phyloP scores from a whole-genome alignment of 2,113 vertebrate genomes.

The Aegypius monachus region DNA sequence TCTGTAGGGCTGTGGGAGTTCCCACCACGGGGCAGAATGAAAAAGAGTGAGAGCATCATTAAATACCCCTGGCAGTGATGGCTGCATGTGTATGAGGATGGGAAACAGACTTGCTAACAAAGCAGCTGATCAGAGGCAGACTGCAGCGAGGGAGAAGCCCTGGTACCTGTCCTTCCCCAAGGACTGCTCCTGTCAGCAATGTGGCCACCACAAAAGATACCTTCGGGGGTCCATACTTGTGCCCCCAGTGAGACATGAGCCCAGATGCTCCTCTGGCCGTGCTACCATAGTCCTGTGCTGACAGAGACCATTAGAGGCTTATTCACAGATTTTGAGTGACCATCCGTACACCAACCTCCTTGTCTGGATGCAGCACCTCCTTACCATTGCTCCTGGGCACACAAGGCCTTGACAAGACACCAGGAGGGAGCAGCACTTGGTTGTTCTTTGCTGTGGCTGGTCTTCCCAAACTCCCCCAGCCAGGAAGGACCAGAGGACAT shows the following conservation, averaged over 20 bases:
- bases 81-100: not conserved
- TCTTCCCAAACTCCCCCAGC: not conserved
- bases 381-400: not conserved
- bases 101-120: not conserved
- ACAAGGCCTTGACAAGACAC: not conserved
- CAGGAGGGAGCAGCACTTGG: not conserved
- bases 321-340: not conserved
- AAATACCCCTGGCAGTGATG: not conserved
- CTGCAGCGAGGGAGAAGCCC: not conserved
- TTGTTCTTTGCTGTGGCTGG: not conserved
- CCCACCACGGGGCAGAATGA: not conserved
- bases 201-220: not conserved
- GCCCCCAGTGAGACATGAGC: not conserved
- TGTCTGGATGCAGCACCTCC: not conserved
- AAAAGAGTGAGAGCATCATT: not conserved
- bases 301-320: not conserved
- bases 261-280: not conserved
- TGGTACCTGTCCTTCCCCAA: rapidly evolving
- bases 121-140: not conserved
- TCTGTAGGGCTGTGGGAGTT: not conserved
- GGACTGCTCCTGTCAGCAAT: not conserved
- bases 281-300: not conserved
- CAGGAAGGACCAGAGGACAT: not conserved
- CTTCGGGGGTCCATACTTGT: not conserved
- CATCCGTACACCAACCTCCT: not conserved